Percentiles rank a stretch among this genome's conserved stretches.
Conservation (phyloP, 92 coral and sea anemone species). For the Micromussa lordhowensis region DNA sequence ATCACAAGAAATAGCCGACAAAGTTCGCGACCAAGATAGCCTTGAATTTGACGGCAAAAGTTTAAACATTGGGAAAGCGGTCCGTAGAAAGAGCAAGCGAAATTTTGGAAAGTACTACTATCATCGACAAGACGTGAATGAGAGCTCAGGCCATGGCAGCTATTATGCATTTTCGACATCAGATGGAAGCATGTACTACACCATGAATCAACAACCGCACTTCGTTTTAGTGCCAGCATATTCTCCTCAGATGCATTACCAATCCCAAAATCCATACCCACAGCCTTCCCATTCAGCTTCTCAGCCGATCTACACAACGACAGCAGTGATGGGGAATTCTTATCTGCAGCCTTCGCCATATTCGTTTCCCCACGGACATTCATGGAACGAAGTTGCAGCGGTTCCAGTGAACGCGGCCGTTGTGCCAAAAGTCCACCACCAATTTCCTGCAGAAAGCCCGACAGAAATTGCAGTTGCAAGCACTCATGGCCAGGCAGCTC, state of each 20-base stretch:
- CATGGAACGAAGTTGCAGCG: constrained; percentile 74
- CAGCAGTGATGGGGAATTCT: constrained; percentile 69
- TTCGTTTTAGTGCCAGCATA: constrained; percentile 72
- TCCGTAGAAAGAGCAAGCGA: constrained; percentile 85
- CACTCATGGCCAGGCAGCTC: constrained; percentile 61
- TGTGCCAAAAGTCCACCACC: constrained; percentile 61
- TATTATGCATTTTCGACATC: constrained; percentile 65
- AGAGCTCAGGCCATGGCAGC: constrained; percentile 54
- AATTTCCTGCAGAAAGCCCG: constrained; percentile 53
- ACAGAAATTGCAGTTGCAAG: constrained; percentile 68
- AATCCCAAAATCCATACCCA: constrained; percentile 71
- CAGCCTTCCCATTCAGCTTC: constrained; percentile 80
- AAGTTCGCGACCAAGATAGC: constrained; percentile 80
- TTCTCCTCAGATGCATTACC: constrained; percentile 77
- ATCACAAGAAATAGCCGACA: constrained; percentile 90
- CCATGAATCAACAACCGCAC: constrained; percentile 71
- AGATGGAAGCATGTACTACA: constrained; percentile 75
- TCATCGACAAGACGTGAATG: constrained; percentile 80
- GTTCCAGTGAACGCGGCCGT: constrained; percentile 62
- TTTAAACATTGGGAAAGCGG: constrained; percentile 86
- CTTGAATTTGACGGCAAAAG: constrained; percentile 91
- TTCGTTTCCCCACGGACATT: constrained; percentile 58
- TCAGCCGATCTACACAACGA: constrained; percentile 70
- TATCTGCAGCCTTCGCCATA: constrained; percentile 67
- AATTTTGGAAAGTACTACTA: constrained; percentile 72